Percentiles rank a stretch among this genome's conserved stretches.
Conservation (phyloP, 2,113 vertebrate genomes). For the Tenrec ecaudatus region DNA sequence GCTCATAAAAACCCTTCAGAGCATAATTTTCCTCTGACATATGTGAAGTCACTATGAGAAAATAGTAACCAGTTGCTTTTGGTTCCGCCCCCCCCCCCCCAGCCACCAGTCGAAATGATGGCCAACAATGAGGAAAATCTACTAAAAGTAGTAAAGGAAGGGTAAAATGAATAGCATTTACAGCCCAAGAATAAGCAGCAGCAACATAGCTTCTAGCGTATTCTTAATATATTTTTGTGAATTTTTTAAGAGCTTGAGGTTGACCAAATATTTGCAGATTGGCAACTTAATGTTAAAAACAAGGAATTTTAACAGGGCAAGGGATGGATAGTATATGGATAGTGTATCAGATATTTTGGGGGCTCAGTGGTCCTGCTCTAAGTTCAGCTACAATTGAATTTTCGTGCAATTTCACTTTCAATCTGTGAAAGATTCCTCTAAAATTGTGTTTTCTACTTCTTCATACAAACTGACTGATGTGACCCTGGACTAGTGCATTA, state of each 20-base stretch:
- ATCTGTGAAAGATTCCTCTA: too few species aligned
- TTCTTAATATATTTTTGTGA: too few species aligned
- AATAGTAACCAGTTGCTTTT: background rate
- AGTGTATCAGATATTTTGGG: background rate
- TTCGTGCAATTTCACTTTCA: background rate
- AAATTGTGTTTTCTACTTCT: background rate
- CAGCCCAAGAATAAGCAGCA: background rate
- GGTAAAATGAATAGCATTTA: background rate
- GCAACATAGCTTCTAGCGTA: background rate
- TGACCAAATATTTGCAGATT: background rate
- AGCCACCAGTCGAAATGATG: background rate
- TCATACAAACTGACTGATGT: background rate
- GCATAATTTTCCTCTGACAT: background rate
- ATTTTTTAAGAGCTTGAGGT: background rate
- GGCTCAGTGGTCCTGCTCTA: background rate
- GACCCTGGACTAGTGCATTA: too few species aligned
- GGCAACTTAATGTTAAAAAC: background rate
- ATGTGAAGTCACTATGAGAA: background rate
- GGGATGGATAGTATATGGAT: fast-evolving
- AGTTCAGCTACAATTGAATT: background rate
- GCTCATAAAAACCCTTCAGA: background rate
- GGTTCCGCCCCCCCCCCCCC: too few species aligned
- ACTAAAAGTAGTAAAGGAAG: background rate
- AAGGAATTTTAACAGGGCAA: background rate
- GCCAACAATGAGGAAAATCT: background rate